These are phyloP conservation scores for Meteorus colon DNA, from an alignment of 2,888 invertebrate species.

Conservation along the genomic window DNA sequence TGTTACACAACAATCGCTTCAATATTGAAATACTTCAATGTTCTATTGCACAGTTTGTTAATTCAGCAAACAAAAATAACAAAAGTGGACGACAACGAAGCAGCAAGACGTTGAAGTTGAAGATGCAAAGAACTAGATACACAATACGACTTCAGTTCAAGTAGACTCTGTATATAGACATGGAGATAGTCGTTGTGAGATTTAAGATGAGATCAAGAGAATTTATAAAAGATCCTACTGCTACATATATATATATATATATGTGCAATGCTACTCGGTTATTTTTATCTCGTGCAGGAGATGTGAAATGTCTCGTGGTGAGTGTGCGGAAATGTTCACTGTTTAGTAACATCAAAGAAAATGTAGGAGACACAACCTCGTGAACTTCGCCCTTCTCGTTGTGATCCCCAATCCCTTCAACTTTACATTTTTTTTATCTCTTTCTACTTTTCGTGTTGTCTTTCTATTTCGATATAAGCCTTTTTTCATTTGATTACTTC, in stretches of 20 bases:
- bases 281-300: background rate
- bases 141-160: conserved; percentile 11
- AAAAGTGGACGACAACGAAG: background rate
- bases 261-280: background rate
- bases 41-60: no score
- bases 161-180: conserved; percentile 18
- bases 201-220: conserved; percentile 34
- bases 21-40: no score
- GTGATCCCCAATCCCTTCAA: conserved; percentile 47
- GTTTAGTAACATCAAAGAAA: conserved; percentile 65
- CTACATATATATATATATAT: conserved; percentile 15
- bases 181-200: conserved; percentile 32
- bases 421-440: conserved; percentile 21
- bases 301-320: background rate
- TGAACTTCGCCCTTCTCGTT: conserved; percentile 55
- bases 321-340: conserved; percentile 55
- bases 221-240: background rate
- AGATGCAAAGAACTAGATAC: conserved; percentile 20
- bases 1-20: no score
- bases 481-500: no score
- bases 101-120: background rate
- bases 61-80: no score
- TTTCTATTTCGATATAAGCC: no score
- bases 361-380: conserved; percentile 48
- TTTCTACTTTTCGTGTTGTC: no score